These are phyloP conservation scores for Drosophila auraria DNA, from an alignment of 1,140 invertebrate genomes.

Conservation along the genomic window DNA sequence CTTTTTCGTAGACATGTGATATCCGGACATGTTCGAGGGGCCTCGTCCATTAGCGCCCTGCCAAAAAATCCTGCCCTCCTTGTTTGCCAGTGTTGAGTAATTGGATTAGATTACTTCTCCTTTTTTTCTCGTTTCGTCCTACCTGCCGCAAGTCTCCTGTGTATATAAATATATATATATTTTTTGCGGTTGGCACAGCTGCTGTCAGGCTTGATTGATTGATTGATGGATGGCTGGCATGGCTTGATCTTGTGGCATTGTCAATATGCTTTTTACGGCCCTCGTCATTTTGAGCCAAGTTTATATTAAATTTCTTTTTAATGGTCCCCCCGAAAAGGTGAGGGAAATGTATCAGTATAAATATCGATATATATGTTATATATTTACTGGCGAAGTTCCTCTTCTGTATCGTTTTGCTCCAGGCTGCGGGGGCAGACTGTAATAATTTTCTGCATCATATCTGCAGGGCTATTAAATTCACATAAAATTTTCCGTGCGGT, in stretches of 20 bases:
- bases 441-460: slow-evolving; percentile 77
- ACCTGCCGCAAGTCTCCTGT: slow-evolving; percentile 24
- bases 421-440: slow-evolving; percentile 22
- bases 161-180: slow-evolving; percentile 37
- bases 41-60: slow-evolving; percentile 65
- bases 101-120: slow-evolving; percentile 80
- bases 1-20: slow-evolving; percentile 76
- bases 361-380: background rate
- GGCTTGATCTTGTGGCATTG: slow-evolving; percentile 56
- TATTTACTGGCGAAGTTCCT: slow-evolving; percentile 11
- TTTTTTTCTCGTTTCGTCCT: background rate
- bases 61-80: slow-evolving; percentile 32
- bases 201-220: slow-evolving; percentile 78
- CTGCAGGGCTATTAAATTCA: slow-evolving; percentile 78
- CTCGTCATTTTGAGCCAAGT: slow-evolving; percentile 49
- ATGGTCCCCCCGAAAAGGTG: slow-evolving; percentile 36
- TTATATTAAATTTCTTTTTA: slow-evolving; percentile 77
- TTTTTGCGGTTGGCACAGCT: slow-evolving; percentile 54
- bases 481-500: slow-evolving; percentile 58
- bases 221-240: slow-evolving; percentile 37
- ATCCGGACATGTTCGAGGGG: slow-evolving; percentile 29
- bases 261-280: slow-evolving; percentile 73
- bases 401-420: slow-evolving; percentile 24
- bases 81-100: slow-evolving; percentile 83
- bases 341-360: slow-evolving; percentile 15